phyloP scores from a whole-genome alignment of 2,113 vertebrate genomes.

The Colaptes auratus region DNA sequence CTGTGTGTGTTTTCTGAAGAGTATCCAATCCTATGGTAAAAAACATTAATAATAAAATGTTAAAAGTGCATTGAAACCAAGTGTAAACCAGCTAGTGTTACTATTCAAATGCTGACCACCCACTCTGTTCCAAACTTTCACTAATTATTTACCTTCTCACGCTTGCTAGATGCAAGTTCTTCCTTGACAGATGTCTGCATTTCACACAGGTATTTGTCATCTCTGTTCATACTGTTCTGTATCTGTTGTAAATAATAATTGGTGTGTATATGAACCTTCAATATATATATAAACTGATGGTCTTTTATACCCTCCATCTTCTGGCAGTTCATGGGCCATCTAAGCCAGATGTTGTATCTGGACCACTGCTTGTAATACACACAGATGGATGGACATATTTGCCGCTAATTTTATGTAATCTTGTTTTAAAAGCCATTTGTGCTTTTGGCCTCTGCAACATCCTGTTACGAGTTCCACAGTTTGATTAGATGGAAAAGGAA shows the following conservation, averaged over 20 bases:
- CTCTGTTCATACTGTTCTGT: background rate
- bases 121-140: background rate
- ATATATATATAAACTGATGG: background rate
- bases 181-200: background rate
- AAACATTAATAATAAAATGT: background rate
- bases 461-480: conserved; percentile 25
- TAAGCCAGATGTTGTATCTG: background rate
- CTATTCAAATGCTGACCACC: background rate
- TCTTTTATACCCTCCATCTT: background rate
- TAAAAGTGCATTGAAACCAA: background rate
- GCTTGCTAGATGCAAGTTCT: background rate
- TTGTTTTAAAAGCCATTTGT: conserved; percentile 62
- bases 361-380: background rate
- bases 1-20: background rate
- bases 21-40: background rate
- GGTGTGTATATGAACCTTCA: background rate
- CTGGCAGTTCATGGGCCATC: background rate
- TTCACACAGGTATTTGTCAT: background rate
- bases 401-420: conserved; percentile 48
- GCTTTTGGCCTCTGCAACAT: conserved; percentile 59
- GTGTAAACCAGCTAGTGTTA: background rate
- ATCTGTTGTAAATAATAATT: background rate
- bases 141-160: background rate
- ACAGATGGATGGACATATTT: background rate
- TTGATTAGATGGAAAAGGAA: conserved; percentile 60